Evolutionary conservation across 2,888 invertebrate genomes (phyloP), one percentile per base, ranked within the genome.

Genomic region (Tachina fera): DNA sequence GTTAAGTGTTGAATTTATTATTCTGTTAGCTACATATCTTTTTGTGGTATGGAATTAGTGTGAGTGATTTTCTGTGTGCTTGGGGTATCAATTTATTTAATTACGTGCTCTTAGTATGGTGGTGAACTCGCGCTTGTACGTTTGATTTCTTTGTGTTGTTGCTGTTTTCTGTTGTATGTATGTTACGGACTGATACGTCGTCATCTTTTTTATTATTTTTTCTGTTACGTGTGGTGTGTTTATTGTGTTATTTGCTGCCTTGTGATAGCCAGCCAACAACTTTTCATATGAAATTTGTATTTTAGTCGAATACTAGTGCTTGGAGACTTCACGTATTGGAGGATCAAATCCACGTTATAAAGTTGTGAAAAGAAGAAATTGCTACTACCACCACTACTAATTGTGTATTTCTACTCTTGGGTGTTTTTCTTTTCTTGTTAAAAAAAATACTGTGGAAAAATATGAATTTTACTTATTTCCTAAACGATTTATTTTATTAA

Each of bases 241-340:
- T 71, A 43, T 45, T 78, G 75, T 84, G 80, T 68, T 45, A 49
- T 79, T 82, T 78, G 56, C 39, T 77, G 83, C 51, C 39, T 76
- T 82, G 81, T 71, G 72, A 70, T 58, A 84, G 78, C 51, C 76
- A 85, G 77, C 80, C 70, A 83, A 75, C 81, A 87, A 84, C 84
- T 87, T 88, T 88, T 84, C 83, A 87, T 87, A 75, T 86, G 72
- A 86, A 80, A 83, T 87, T 86, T 81, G 83, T 76, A 53, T 78
- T 88, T 88, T 87, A 88, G 90, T 90, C 89, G 88, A 88, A 89
- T 88, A 88, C 89, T 88, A 89, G 89, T 90, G 90, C 91, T 92
- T 92, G 92, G 91, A 92, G 92, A 91, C 92, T 92, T 92, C 92
- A 90, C 90, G 89, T 91, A 90, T 90, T 91, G 92, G 91, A 92